Conservation (phyloP, 2,888 invertebrate species). For the Tholera decimalis region DNA sequence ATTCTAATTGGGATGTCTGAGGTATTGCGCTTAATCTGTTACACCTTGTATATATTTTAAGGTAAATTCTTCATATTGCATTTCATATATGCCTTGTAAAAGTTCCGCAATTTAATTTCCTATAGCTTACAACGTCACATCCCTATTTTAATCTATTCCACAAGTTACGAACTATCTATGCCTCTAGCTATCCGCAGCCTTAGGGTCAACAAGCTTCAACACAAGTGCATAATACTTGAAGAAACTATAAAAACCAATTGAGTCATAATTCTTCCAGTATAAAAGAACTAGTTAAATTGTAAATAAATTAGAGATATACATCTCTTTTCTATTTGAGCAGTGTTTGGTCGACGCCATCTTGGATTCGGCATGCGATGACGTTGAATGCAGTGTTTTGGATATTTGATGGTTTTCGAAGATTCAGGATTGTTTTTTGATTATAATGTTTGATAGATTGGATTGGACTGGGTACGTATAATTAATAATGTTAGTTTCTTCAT, state of each 20-base stretch:
- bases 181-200: conserved; percentile 9
- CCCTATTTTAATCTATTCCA: conserved; percentile 10
- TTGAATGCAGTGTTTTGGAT: conserved; percentile 42
- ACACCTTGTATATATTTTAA: too few relatives aligned
- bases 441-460: not conserved
- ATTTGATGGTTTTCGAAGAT: not conserved
- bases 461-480: too few relatives aligned
- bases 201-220: conserved; percentile 29
- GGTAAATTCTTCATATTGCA: too few relatives aligned
- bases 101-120: not conserved
- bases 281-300: conserved; percentile 34
- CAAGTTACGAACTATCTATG: not conserved
- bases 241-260: conserved; percentile 29
- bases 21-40: too few relatives aligned
- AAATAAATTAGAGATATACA: conserved; percentile 52
- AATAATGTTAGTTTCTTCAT: too few relatives aligned
- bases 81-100: not conserved
- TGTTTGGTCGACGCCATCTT: conserved; percentile 55
- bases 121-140: not conserved
- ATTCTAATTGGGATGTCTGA: too few relatives aligned
- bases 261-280: conserved; percentile 21
- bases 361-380: conserved; percentile 56
- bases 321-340: conserved; percentile 48
- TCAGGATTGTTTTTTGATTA: not conserved
- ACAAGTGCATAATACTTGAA: conserved; percentile 12